Evolutionary conservation across 2,797 vertebrate genomes (phyloP).

Genomic region (Falco columbarius): DNA sequence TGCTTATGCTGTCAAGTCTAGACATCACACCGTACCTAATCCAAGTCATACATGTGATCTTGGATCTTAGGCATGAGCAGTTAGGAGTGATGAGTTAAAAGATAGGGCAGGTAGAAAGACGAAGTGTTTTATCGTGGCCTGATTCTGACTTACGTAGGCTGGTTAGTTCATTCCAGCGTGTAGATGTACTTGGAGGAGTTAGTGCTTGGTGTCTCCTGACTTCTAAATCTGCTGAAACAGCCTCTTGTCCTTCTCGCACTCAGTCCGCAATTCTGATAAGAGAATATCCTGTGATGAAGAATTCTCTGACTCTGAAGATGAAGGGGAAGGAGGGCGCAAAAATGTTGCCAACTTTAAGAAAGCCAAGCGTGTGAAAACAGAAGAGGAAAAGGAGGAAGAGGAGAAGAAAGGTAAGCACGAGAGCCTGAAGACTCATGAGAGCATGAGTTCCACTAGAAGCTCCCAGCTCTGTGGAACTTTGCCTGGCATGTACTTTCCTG

Average conservation of each 20-base stretch:
- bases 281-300: slow-evolving; percentile 96
- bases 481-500: background rate
- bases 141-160: background rate
- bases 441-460: background rate
- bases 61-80: background rate
- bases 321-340: slow-evolving; percentile 91
- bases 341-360: slow-evolving; percentile 94
- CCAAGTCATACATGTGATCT: background rate
- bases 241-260: background rate
- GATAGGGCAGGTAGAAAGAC: rapidly evolving
- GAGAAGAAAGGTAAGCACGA: slow-evolving; percentile 92
- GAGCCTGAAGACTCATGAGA: background rate
- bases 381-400: slow-evolving; percentile 92
- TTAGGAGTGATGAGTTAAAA: background rate
- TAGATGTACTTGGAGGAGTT: background rate
- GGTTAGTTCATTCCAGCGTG: background rate
- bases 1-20: background rate
- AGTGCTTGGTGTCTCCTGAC: background rate
- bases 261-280: slow-evolving; percentile 95
- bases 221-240: background rate
- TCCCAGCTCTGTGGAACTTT: background rate
- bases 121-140: background rate
- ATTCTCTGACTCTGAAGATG: slow-evolving; percentile 96
- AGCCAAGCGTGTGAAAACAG: slow-evolving; percentile 91
- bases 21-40: background rate